These are phyloP conservation scores for Eubasilissa regina DNA, from an alignment of 1,140 invertebrate genomes.

Conservation along the genomic window DNA sequence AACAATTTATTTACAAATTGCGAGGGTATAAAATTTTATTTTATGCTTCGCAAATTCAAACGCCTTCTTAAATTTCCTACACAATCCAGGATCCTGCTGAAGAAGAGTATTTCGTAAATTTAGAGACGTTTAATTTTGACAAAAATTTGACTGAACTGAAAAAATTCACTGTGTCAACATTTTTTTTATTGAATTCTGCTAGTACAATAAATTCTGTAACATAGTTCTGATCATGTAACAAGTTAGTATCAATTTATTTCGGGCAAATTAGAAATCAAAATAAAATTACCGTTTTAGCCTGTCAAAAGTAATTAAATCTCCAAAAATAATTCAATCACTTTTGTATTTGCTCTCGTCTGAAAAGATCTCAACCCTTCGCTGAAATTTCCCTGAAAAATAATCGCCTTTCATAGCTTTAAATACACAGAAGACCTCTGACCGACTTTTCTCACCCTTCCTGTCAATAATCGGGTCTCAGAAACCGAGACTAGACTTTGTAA, in stretches of 20 bases:
- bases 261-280: no score
- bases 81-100: no score
- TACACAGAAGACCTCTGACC: conserved; percentile 32
- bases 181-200: no score
- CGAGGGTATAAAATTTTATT: conserved; percentile 49
- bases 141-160: no score
- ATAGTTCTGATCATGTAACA: no score
- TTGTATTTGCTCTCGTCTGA: conserved; percentile 5
- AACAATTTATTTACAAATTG: conserved; percentile 52
- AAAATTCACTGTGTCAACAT: no score
- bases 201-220: no score
- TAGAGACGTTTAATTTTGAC: no score
- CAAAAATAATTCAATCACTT: conserved; percentile 20
- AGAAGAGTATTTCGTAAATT: no score
- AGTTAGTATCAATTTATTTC: no score
- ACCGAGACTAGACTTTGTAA: conserved; percentile 23
- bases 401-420: conserved; percentile 28
- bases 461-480: conserved; percentile 35
- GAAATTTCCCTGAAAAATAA: conserved; percentile 19
- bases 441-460: conserved; percentile 27
- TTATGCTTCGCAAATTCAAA: conserved; percentile 12
- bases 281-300: neutral
- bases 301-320: conserved; percentile 30
- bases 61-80: no score
- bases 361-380: neutral